Evolutionary conservation across 2,113 vertebrate genomes (phyloP), one percentile per base, ranked within the genome.

Genomic region (Quiscalus mexicanus): DNA sequence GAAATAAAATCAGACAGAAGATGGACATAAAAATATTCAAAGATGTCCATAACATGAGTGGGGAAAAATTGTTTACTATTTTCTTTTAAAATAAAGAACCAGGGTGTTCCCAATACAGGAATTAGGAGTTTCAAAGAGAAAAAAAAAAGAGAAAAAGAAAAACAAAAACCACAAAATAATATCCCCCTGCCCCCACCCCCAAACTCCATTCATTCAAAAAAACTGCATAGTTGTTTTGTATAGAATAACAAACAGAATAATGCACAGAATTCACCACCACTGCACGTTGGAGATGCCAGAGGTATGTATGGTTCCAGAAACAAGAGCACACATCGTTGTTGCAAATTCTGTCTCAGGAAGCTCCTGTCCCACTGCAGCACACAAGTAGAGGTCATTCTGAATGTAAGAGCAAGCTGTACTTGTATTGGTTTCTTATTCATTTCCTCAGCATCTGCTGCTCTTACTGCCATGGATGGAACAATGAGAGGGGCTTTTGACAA

Each of bases 31-130:
- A 90, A 74, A 50, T 77, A 86, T 68, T 64, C 21, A 47, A 47
- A 82, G 14, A 59, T 71, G 30, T 3, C 27, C 42, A 39, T 24
- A 74, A 11, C 9, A 53, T 44, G 6, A 64, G 11, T 11, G 10
- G 20, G 31, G 22, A 15, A 64, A 79, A 79, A 8, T 2, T 45
- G 5, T 45, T 75, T 63, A 42, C 1, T 35, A 6, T 62, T 89
- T 59, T 75, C 5, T 60, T 92, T 37, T 74, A 35, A 92, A 73
- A 16, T 35, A 15, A 68, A 59, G 8, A 75, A 30, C 13, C 31
- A 25, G 2, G 2, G 2, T 2, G 0, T 6, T 83, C 3, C 24
- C 7, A 85, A 9, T 14, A 18, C 4, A 69, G 28, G 27, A 64
- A 82, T 42, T 42, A 65, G 44, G 6, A 6, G 24, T 4, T 71